Conservation (phyloP, 2,797 vertebrate genomes). For the Paguma larvata region DNA sequence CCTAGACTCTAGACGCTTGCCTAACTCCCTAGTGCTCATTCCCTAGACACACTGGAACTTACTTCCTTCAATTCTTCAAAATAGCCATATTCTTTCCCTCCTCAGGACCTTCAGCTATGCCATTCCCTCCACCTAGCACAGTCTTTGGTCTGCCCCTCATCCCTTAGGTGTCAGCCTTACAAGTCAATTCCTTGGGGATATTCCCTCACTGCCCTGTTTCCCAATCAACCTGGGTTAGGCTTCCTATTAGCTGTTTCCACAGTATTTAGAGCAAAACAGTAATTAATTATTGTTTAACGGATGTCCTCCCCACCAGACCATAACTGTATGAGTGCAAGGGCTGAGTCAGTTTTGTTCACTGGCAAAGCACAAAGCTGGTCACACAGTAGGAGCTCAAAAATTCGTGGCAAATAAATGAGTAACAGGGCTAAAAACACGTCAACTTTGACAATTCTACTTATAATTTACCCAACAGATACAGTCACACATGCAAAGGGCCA, state of each 20-base stretch:
- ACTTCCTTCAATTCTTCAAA: background rate
- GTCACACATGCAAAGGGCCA: background rate
- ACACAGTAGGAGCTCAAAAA: slow-evolving; percentile 4
- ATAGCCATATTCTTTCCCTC: background rate
- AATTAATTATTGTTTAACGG: slow-evolving; percentile 28
- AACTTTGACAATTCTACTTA: slow-evolving; percentile 46
- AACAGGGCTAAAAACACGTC: background rate
- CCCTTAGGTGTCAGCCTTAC: background rate
- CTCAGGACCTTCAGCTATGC: background rate
- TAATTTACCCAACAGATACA: slow-evolving; percentile 32
- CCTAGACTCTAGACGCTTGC: background rate
- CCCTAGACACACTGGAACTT: background rate
- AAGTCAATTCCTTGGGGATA: slow-evolving; percentile 18
- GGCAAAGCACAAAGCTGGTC: background rate
- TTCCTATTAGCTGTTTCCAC: background rate
- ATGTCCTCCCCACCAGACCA: background rate
- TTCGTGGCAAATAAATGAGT: slow-evolving; percentile 1
- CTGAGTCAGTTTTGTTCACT: background rate
- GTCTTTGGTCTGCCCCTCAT: background rate
- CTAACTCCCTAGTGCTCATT: no score
- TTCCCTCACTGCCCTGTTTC: background rate
- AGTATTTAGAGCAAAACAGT: background rate
- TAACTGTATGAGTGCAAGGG: background rate
- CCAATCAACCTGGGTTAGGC: background rate
- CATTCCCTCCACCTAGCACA: background rate